Conservation (phyloP, 2,797 vertebrate species). For the Hippocampus kuda region DNA sequence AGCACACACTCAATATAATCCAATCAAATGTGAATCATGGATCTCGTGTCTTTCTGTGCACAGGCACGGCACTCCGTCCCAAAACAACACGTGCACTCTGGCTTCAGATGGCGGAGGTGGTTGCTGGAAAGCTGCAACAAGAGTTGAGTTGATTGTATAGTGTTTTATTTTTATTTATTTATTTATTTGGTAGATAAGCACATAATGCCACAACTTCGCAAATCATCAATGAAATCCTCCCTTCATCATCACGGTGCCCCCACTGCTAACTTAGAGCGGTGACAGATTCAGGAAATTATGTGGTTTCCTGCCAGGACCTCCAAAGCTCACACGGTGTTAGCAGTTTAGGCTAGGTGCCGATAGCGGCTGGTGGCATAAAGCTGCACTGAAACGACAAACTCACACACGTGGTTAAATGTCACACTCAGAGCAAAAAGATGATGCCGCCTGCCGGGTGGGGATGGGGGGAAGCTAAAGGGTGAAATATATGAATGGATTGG, state of each 20-base stretch:
- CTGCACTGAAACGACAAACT: neutral
- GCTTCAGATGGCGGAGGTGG: neutral
- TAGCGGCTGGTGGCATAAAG: slow-evolving; percentile 35
- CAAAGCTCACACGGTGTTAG: slow-evolving; percentile 18
- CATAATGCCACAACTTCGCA: slow-evolving; percentile 9
- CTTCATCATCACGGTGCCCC: slow-evolving; percentile 29
- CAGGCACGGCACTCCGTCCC: slow-evolving; percentile 14
- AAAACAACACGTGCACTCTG: neutral
- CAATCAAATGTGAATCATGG: slow-evolving; percentile 58
- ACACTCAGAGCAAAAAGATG: neutral
- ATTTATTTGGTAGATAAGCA: neutral
- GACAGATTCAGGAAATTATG: slow-evolving; percentile 55
- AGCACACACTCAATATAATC: slow-evolving; percentile 38
- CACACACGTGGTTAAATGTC: slow-evolving; percentile 1
- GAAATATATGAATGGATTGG: slow-evolving; percentile 17
- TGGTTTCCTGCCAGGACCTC: slow-evolving; percentile 52
- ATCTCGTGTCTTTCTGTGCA: slow-evolving; percentile 25
- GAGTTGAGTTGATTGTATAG: too few relatives aligned
- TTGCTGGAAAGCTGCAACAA: too few relatives aligned
- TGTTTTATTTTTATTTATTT: too few relatives aligned
- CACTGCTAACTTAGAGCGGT: slow-evolving; percentile 33
- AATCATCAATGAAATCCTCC: slow-evolving; percentile 49
- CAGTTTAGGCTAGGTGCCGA: slow-evolving; percentile 20
- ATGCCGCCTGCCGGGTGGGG: neutral
- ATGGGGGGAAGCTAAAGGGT: neutral